Evolutionary conservation across 2,888 invertebrate species (phyloP).

Genomic region (Ophion costatus): DNA sequence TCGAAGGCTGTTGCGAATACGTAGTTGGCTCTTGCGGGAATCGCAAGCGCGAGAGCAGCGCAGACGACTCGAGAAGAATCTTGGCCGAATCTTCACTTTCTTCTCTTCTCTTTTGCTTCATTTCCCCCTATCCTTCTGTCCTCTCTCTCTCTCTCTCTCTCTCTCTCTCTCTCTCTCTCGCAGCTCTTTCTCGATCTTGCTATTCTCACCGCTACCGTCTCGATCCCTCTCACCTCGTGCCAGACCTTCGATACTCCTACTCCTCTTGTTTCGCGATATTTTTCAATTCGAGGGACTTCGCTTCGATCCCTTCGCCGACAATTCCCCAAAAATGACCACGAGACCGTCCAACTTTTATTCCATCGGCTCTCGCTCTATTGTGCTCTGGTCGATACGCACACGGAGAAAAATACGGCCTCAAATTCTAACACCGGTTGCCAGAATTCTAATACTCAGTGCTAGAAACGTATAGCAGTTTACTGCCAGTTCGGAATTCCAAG

Average conservation of each 20-base stretch:
- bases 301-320: slow-evolving; percentile 11
- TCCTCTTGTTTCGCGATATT: slow-evolving; percentile 54
- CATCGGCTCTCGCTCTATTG: not conserved
- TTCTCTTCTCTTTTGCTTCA: slow-evolving; percentile 48
- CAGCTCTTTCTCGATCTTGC: slow-evolving; percentile 42
- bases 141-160: slow-evolving; percentile 54
- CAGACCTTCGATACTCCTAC: slow-evolving; percentile 65
- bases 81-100: slow-evolving; percentile 49
- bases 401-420: too few relatives aligned
- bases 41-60: slow-evolving; percentile 28
- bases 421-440: too few relatives aligned
- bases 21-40: slow-evolving; percentile 51
- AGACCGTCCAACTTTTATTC: not conserved
- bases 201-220: slow-evolving; percentile 46
- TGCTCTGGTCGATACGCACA: not conserved
- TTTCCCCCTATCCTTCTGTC: too few relatives aligned
- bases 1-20: slow-evolving; percentile 20
- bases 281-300: slow-evolving; percentile 43
- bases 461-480: too few relatives aligned
- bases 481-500: too few relatives aligned
- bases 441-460: too few relatives aligned
- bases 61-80: slow-evolving; percentile 43
- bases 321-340: not conserved
- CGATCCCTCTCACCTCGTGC: slow-evolving; percentile 35
- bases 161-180: slow-evolving; percentile 47